Base-by-base conservation (phyloP, 2,888 invertebrate species). In the Acanthosoma haemorrhoidale region DNA sequence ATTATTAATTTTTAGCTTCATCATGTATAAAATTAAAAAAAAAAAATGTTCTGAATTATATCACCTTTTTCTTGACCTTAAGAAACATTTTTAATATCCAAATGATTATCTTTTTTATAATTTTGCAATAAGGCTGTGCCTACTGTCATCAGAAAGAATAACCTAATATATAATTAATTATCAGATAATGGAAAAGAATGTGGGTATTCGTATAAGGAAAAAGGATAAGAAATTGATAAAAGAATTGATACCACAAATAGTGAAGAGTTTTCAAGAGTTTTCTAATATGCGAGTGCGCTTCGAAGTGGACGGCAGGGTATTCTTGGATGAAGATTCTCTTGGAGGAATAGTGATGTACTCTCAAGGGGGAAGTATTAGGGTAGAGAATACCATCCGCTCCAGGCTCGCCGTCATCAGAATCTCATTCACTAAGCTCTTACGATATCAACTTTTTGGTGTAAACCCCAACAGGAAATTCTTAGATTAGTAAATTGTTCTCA, bases 271-370 rank as follows among this genome's bases (percentile, higher is more conserved):
- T 4, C 16, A 36, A 16, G 43, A 34, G 32, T 51, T 67, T 31
- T 43, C 67, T 1, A 6, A 13, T 2, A 21, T 51, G 25, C 16
- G 31, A n/a, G 57, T 68, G 21, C n/a, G 36, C 9, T 59, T 68
- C 38, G 68, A 68, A 36, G 38, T 68, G 32, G 68, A 68, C 16
- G 29, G 31, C n/a, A 25, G 38, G 16, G 59, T 38, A 4, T 68
- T 38, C 39, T 25, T 68, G 25, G 36, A 34, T n/a, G 59, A 68
- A 2, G 13, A 21, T 13, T 43, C 36, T 11, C 36, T 72, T 1
- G 72, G 72, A 4, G 72, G 72, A 1, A 59, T 69, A 4, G 71
- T 69, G 15, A 36, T 72, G 25, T 72, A 63, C 39, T 32, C 70
- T 25, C 38, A 64, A n/a, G 32, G 39, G 21, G 72, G 72, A 18